Evolutionary conservation across 2,888 invertebrate species (phyloP).

Genomic region (Ophioninae sp.): DNA sequence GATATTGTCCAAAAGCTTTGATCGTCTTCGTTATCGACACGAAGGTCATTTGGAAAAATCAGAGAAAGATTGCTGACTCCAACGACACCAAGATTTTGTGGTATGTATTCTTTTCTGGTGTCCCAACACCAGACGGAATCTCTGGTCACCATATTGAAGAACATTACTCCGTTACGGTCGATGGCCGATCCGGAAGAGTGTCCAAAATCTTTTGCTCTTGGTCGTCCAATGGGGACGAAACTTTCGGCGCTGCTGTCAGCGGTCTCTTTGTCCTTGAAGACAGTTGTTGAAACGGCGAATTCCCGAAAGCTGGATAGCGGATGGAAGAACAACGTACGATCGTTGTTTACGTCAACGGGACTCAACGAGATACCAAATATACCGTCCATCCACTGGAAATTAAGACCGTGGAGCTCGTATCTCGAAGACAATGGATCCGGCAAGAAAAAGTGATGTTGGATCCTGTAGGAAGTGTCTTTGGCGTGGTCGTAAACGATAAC

Average conservation of each 20-base stretch:
- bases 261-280: constrained; percentile 84
- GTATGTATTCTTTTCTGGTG: constrained; percentile 86
- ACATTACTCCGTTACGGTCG: constrained; percentile 88
- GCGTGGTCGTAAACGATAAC: constrained; percentile 85
- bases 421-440: constrained; percentile 88
- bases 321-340: constrained; percentile 89
- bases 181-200: constrained; percentile 90
- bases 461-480: constrained; percentile 84
- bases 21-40: constrained; percentile 86
- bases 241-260: constrained; percentile 73
- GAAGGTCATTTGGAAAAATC: constrained; percentile 91
- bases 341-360: constrained; percentile 82
- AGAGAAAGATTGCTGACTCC: constrained; percentile 85
- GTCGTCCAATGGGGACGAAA: constrained; percentile 77
- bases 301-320: constrained; percentile 91
- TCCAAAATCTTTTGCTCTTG: constrained; percentile 81
- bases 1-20: constrained; percentile 90
- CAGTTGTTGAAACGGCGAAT: constrained; percentile 87
- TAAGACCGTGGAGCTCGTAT: constrained; percentile 88
- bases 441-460: constrained; percentile 87
- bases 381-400: constrained; percentile 92
- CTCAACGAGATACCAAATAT: constrained; percentile 89
- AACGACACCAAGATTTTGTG: constrained; percentile 84
- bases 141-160: constrained; percentile 89
- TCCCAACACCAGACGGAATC: constrained; percentile 93